Evolutionary conservation across 1,140 invertebrate species (phyloP).

Genomic region (Steinernema khuongi): DNA sequence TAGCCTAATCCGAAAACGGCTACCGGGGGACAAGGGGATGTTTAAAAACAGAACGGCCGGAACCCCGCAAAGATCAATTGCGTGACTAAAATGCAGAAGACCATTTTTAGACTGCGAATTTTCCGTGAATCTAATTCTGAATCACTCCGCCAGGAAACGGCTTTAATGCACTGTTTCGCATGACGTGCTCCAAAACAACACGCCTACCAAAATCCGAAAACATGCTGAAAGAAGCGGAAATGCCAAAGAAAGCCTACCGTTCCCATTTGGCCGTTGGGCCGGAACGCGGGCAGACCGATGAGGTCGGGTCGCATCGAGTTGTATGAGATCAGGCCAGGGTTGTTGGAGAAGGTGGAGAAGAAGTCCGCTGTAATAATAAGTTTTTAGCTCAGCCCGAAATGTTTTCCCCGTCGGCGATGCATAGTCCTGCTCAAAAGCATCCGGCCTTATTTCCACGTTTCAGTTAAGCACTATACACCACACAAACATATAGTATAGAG

Average conservation of each 20-base stretch:
- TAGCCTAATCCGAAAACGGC: no score
- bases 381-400: neutral
- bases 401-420: neutral
- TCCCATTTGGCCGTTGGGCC: conserved; percentile 7
- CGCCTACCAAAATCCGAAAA: no score
- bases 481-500: no score
- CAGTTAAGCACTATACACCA: no score
- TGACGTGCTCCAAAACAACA: no score
- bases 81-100: neutral
- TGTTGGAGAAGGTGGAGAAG: conserved; percentile 14
- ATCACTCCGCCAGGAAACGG: neutral
- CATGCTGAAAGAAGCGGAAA: neutral
- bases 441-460: no score
- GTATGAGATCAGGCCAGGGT: conserved; percentile 1
- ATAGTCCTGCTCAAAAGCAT: no score
- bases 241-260: neutral
- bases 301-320: conserved; percentile 1
- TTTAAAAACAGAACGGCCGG: no score
- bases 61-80: neutral
- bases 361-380: neutral
- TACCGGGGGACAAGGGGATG: no score
- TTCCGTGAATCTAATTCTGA: neutral
- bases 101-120: neutral
- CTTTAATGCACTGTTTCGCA: no score
- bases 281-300: neutral